Evolutionary conservation across 2,113 vertebrate genomes (phyloP).

Genomic region (Leptodactylus fuscus): DNA sequence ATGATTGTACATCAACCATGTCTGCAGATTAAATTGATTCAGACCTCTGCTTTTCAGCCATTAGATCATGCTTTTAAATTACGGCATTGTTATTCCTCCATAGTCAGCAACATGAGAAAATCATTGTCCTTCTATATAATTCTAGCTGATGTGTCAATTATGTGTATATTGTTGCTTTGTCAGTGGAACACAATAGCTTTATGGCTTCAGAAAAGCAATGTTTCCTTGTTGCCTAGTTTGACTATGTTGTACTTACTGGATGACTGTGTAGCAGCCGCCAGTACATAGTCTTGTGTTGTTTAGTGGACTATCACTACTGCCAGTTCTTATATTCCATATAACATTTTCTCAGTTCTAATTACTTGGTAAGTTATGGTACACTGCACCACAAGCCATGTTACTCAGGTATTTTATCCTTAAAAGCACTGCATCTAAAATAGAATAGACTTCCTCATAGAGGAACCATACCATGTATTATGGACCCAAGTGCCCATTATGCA

Average conservation of each 20-base stretch:
- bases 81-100: neutral
- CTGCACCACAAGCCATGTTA: no score
- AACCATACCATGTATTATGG: no score
- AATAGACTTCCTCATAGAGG: no score
- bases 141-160: constrained; percentile 20
- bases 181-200: neutral
- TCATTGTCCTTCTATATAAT: neutral
- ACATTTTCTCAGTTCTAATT: no score
- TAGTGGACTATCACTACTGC: neutral
- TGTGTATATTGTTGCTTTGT: constrained; percentile 16
- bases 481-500: no score
- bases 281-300: neutral
- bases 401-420: no score
- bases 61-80: constrained; percentile 21
- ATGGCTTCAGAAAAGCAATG: constrained; percentile 2
- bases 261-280: neutral
- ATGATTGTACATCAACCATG: neutral
- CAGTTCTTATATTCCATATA: no score
- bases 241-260: neutral
- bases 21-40: constrained; percentile 25
- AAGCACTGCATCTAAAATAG: no score
- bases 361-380: no score
- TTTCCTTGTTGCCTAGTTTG: neutral
- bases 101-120: constrained; percentile 12
- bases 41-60: neutral